Conservation (phyloP, 2,888 invertebrate genomes). For the Mythimna impura region DNA sequence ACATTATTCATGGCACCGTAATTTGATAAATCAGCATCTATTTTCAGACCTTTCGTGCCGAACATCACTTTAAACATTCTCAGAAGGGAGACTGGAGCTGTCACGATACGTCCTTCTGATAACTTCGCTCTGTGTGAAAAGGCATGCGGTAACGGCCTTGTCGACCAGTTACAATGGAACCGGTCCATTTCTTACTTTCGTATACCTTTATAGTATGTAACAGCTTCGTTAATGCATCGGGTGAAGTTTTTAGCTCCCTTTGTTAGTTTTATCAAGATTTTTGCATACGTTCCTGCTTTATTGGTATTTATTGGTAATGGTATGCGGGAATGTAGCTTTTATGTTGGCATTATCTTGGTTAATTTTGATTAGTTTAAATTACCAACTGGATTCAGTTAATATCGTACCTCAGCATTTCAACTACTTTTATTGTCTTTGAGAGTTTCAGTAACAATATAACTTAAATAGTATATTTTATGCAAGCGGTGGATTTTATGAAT, state of each 20-base stretch:
- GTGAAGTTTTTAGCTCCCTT: slow-evolving; percentile 48
- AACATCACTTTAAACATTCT: slow-evolving; percentile 28
- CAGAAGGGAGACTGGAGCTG: slow-evolving; percentile 37
- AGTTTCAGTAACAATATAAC: not conserved
- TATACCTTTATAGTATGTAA: slow-evolving; percentile 48
- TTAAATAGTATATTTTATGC: slow-evolving; percentile 10
- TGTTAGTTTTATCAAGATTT: slow-evolving; percentile 53
- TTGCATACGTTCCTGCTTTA: slow-evolving; percentile 33
- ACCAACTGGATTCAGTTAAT: not conserved
- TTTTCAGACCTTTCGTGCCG: slow-evolving; percentile 10
- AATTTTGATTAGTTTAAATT: not conserved
- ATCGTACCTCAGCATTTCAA: not conserved
- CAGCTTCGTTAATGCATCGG: slow-evolving; percentile 50
- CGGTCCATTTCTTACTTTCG: slow-evolving; percentile 64
- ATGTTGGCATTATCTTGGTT: not conserved
- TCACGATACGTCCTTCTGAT: slow-evolving; percentile 54
- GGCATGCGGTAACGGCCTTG: slow-evolving; percentile 66
- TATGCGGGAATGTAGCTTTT: slow-evolving; percentile 1
- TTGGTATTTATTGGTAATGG: slow-evolving; percentile 37
- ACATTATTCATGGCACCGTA: slow-evolving; percentile 16
- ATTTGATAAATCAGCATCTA: slow-evolving; percentile 23
- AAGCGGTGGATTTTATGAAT: slow-evolving; percentile 18
- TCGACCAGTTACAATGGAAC: slow-evolving; percentile 56
- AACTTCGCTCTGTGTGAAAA: slow-evolving; percentile 46
- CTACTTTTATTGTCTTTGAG: not conserved